phyloP scores from a whole-genome alignment of 1,140 invertebrate species.

The Penaeus indicus region DNA sequence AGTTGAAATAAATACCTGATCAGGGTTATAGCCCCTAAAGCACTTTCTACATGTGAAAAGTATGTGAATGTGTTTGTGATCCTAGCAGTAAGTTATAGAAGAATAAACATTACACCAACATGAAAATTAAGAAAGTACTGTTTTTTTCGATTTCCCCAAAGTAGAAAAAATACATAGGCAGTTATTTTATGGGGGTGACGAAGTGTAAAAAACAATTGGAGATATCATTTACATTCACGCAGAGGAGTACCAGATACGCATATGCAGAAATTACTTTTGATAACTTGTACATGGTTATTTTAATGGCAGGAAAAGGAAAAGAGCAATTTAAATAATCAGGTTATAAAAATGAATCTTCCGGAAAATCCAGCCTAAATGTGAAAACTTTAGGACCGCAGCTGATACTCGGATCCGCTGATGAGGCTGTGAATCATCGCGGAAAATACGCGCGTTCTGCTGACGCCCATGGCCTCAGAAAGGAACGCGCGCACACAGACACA shows the following conservation, averaged over 20 bases:
- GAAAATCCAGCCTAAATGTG: too few relatives aligned
- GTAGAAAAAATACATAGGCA: not conserved
- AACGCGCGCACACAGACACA: not conserved
- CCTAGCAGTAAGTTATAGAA: not conserved
- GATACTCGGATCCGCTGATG: not conserved
- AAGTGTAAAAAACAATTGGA: not conserved
- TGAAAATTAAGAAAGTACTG: not conserved
- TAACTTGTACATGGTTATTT: too few relatives aligned
- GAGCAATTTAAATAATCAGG: too few relatives aligned
- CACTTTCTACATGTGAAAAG: not conserved
- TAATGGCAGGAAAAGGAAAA: too few relatives aligned
- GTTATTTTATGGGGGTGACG: not conserved
- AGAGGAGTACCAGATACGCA: too few relatives aligned
- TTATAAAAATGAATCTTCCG: too few relatives aligned
- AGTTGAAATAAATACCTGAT: not conserved
- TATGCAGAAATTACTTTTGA: too few relatives aligned
- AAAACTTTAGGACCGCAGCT: too few relatives aligned
- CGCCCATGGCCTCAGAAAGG: not conserved
- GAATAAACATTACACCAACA: not conserved
- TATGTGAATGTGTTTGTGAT: not conserved
- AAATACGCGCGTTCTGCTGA: not conserved
- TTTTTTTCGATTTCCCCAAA: conserved; percentile 22
- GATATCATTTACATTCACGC: too few relatives aligned
- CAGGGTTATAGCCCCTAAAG: not conserved
- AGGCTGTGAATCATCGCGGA: not conserved